Evolutionary conservation across 2,888 invertebrate species (phyloP).

Genomic region (Tenthredo mesomela): DNA sequence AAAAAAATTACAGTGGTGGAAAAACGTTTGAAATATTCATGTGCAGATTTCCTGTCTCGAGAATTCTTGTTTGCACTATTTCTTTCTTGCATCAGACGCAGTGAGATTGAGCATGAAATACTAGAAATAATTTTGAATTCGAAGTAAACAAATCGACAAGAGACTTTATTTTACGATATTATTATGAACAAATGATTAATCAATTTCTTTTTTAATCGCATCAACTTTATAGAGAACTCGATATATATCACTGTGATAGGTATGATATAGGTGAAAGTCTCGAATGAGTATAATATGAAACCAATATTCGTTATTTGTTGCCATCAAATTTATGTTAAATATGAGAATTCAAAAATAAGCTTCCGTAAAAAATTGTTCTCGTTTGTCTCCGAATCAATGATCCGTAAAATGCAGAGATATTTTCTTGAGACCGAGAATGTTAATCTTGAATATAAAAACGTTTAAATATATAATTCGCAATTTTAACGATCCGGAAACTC

Average conservation of each 20-base stretch:
- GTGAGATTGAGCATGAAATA: background rate
- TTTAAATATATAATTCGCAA: no score
- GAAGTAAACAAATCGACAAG: background rate
- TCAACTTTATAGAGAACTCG: background rate
- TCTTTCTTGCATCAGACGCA: background rate
- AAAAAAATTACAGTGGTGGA: background rate
- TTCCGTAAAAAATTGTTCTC: background rate
- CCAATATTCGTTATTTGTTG: background rate
- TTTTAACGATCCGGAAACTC: background rate
- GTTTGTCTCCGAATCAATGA: background rate
- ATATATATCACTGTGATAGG: background rate
- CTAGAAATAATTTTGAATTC: background rate
- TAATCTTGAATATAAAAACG: background rate
- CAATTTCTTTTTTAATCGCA: no score
- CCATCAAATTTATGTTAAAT: background rate
- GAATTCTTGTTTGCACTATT: background rate
- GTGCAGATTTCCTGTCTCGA: background rate
- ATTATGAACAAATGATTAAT: no score
- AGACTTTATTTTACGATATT: no score
- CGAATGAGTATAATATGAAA: background rate
- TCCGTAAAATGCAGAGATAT: background rate
- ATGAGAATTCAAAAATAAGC: background rate
- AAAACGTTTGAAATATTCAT: conserved; percentile 23
- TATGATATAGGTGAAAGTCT: background rate
- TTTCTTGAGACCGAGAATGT: background rate